Percentiles rank a stretch among this genome's conserved stretches.
Conservation (phyloP, 2,113 vertebrate genomes). For the Prochilodus magdalenae region DNA sequence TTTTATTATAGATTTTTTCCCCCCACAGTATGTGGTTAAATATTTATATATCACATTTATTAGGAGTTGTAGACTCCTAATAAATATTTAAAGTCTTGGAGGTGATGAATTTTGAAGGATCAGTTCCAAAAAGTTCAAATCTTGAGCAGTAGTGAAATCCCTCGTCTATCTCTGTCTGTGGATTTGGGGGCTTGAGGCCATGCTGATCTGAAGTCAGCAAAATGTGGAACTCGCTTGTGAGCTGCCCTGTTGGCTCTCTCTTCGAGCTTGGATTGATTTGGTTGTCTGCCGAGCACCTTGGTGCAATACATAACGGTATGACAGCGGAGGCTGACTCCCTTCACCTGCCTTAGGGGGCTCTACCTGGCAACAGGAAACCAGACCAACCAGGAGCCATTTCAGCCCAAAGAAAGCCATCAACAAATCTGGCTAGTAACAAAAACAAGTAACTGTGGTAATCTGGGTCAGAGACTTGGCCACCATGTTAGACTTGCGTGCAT, state of each 20-base stretch:
- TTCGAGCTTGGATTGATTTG: constrained; percentile 65
- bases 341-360: constrained; percentile 53
- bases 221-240: constrained; percentile 54
- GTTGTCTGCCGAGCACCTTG: constrained; percentile 58
- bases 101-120: neutral
- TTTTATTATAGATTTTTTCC: no score
- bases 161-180: constrained; percentile 41
- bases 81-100: neutral
- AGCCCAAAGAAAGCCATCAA: neutral
- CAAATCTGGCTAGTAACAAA: constrained; percentile 41
- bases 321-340: constrained; percentile 52
- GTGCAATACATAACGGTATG: constrained; percentile 67
- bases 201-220: constrained; percentile 58
- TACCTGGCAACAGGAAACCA: constrained; percentile 47
- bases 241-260: constrained; percentile 55
- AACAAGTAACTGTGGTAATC: constrained; percentile 26
- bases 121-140: neutral
- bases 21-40: no score
- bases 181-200: constrained; percentile 39
- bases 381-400: constrained; percentile 15
- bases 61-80: neutral
- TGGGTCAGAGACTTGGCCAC: neutral
- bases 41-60: no score
- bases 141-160: constrained; percentile 31
- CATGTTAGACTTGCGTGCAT: neutral